phyloP scores from a whole-genome alignment of 2,888 invertebrate species.

The Erebia palarica region DNA sequence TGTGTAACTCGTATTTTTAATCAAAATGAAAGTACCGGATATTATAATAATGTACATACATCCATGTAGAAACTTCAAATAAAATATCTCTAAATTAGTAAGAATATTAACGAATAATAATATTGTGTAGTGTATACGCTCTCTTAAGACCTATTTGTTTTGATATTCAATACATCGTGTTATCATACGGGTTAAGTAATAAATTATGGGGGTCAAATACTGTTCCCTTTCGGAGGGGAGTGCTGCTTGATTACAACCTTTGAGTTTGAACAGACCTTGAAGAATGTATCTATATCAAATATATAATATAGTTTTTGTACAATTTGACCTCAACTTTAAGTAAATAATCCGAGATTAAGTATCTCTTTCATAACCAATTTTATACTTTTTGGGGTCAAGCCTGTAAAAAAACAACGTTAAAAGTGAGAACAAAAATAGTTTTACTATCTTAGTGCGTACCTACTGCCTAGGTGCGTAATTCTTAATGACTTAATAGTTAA shows the following conservation, averaged over 20 bases:
- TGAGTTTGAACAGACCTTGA: slow-evolving; percentile 45
- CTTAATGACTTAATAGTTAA: not conserved
- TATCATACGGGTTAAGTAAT: slow-evolving; percentile 63
- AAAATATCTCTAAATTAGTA: not conserved
- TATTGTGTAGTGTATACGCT: not conserved
- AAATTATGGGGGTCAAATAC: slow-evolving; percentile 62
- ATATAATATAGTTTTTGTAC: too few relatives aligned
- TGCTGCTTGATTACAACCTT: slow-evolving; percentile 29
- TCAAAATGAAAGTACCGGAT: too few relatives aligned
- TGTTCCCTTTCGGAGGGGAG: slow-evolving; percentile 53
- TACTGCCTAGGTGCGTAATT: too few relatives aligned
- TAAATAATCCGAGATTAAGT: too few relatives aligned
- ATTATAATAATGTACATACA: too few relatives aligned
- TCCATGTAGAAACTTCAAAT: too few relatives aligned
- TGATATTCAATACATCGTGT: slow-evolving; percentile 57
- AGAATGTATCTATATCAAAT: not conserved
- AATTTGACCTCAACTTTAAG: too few relatives aligned
- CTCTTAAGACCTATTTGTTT: slow-evolving; percentile 17
- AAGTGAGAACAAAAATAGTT: slow-evolving; percentile 2
- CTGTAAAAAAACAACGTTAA: not conserved
- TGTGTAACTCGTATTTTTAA: too few relatives aligned
- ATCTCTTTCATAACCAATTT: not conserved
- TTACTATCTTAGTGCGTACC: not conserved
- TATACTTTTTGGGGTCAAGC: not conserved
- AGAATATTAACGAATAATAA: not conserved